Evolutionary conservation across 2,888 invertebrate species (phyloP).

Genomic region (Lasioglossum villosulum): DNA sequence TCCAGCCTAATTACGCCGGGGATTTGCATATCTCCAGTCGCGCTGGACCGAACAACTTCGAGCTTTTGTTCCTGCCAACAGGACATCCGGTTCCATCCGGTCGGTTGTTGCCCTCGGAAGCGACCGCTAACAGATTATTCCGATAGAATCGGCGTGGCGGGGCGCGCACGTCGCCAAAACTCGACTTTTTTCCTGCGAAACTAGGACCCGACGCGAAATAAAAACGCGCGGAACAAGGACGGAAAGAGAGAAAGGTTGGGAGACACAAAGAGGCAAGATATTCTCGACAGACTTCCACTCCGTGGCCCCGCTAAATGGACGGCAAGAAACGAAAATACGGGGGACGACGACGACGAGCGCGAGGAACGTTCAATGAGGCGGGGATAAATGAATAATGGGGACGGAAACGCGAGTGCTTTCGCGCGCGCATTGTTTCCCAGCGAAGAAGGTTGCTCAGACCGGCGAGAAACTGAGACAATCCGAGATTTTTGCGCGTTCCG

Average conservation of each 20-base stretch:
- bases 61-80: slow-evolving; percentile 68
- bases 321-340: slow-evolving; percentile 1
- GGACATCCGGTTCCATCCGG: slow-evolving; percentile 61
- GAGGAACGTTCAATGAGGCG: slow-evolving; percentile 13
- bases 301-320: slow-evolving; percentile 1
- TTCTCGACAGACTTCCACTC: not conserved
- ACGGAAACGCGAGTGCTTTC: slow-evolving; percentile 33
- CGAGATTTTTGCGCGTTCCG: slow-evolving; percentile 4
- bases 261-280: not conserved
- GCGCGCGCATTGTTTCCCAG: slow-evolving; percentile 26
- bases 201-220: not conserved
- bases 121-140: slow-evolving; percentile 41
- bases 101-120: slow-evolving; percentile 59
- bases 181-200: not conserved
- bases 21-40: slow-evolving; percentile 80
- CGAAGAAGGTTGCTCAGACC: not conserved
- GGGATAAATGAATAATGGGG: slow-evolving; percentile 27
- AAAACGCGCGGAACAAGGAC: not conserved
- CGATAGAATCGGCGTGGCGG: slow-evolving; percentile 27
- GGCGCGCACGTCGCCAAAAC: not conserved
- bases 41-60: slow-evolving; percentile 62
- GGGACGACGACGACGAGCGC: not conserved
- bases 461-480: slow-evolving; percentile 28
- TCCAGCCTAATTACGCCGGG: slow-evolving; percentile 81
- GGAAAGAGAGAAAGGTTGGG: not conserved